Evolutionary conservation across 2,113 vertebrate genomes (phyloP).

Genomic region (Loxodonta africana): DNA sequence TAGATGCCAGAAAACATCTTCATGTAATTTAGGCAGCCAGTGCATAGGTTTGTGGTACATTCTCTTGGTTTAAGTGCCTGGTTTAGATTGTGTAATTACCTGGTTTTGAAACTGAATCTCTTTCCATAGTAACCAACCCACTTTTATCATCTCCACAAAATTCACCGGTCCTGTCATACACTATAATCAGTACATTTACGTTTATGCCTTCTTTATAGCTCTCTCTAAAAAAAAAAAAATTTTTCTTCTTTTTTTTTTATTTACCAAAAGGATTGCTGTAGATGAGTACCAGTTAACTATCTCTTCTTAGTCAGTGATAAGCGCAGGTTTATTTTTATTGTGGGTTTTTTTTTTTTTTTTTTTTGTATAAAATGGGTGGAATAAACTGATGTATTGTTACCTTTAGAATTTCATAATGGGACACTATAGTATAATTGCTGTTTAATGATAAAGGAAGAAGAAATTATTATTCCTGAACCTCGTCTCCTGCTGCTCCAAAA

Average conservation of each 20-base stretch:
- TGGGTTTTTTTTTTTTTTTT: background rate
- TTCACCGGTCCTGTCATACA: background rate
- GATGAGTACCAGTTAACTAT: background rate
- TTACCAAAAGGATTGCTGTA: background rate
- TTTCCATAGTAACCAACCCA: background rate
- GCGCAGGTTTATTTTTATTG: background rate
- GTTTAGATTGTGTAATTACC: background rate
- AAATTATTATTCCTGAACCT: background rate
- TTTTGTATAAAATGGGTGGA: background rate
- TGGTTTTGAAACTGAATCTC: conserved; percentile 30
- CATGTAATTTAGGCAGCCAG: background rate
- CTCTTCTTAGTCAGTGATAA: conserved; percentile 11
- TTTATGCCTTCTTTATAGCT: background rate
- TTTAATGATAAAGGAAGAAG: conserved; percentile 33
- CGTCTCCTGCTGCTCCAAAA: background rate
- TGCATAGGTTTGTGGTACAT: background rate
- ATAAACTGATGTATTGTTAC: background rate
- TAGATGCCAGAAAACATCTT: background rate
- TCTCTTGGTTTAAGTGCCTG: background rate
- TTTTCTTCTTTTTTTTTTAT: background rate
- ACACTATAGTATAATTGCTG: conserved; percentile 41
- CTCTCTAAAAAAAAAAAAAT: too few relatives aligned
- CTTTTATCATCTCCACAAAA: background rate
- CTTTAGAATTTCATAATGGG: conserved; percentile 28
- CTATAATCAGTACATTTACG: background rate